Conservation (phyloP, 92 coral and sea anemone genomes). For the Montipora capitata region DNA sequence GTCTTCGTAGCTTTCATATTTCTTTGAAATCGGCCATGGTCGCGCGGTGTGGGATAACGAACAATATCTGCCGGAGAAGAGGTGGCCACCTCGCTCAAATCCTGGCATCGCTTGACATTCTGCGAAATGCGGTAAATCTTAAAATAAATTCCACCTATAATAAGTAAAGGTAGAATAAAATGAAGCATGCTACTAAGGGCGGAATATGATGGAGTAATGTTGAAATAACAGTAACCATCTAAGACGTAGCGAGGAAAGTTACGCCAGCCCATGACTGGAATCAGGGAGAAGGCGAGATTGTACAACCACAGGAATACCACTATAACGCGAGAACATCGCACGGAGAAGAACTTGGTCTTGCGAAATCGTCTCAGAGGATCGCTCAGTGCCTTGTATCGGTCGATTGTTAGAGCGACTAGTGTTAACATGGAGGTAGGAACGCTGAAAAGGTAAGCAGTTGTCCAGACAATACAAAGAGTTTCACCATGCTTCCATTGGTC, state of each 20-base stretch:
- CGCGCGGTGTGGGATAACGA: conserved; percentile 46
- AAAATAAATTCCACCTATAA: conserved; percentile 82
- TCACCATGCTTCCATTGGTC: conserved; percentile 81
- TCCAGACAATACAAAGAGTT: conserved; percentile 84
- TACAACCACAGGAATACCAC: conserved; percentile 88
- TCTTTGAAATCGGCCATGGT: conserved; percentile 62
- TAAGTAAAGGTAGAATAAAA: conserved; percentile 85
- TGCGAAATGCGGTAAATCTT: conserved; percentile 80
- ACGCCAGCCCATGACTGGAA: conserved; percentile 94
- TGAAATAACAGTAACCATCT: conserved; percentile 72
- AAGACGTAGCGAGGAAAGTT: conserved; percentile 36
- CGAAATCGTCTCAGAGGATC: conserved; percentile 89
- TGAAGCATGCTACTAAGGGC: conserved; percentile 83
- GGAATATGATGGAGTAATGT: conserved; percentile 80
- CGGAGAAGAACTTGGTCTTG: conserved; percentile 75
- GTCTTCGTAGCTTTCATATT: conserved; percentile 87
- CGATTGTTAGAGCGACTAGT: conserved; percentile 87
- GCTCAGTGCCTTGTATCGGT: conserved; percentile 94
- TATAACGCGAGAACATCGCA: conserved; percentile 76
- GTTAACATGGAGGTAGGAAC: conserved; percentile 94
- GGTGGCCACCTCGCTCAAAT: conserved; percentile 43
- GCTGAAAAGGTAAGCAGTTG: conserved; percentile 88
- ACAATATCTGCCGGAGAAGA: background rate
- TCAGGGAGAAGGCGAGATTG: conserved; percentile 81
- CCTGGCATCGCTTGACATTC: conserved; percentile 66